Evolutionary conservation across 1,140 invertebrate species (phyloP).

Genomic region (Fopius arisanus): DNA sequence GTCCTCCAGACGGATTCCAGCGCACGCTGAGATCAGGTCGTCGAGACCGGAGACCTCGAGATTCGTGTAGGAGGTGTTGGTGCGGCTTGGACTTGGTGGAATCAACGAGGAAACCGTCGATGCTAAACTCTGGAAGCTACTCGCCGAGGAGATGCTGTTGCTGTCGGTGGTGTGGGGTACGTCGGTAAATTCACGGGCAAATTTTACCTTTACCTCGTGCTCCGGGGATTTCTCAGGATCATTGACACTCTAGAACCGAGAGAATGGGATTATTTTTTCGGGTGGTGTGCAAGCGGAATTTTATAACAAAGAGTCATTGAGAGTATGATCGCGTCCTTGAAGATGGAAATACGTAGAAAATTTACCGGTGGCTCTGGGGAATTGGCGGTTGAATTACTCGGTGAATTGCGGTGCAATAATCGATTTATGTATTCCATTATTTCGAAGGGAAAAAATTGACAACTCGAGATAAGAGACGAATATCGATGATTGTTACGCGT

Average conservation of each 20-base stretch:
- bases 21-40: conserved; percentile 48
- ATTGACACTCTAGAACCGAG: conserved; percentile 43
- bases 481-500: not conserved
- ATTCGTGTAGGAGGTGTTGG: conserved; percentile 43
- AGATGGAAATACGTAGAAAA: not conserved
- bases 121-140: conserved; percentile 51
- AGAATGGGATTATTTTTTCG: too few relatives aligned
- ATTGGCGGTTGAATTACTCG: conserved; percentile 34
- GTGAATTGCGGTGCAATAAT: conserved; percentile 43
- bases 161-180: conserved; percentile 34
- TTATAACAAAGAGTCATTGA: not conserved
- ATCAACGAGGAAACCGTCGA: conserved; percentile 41
- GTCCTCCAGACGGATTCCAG: conserved; percentile 39
- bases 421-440: conserved; percentile 54
- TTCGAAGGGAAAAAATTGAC: not conserved
- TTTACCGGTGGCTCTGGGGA: conserved; percentile 41
- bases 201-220: conserved; percentile 51
- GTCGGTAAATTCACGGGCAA: conserved; percentile 50
- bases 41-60: conserved; percentile 46
- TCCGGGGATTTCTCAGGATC: conserved; percentile 38
- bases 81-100: conserved; percentile 43
- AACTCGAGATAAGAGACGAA: not conserved
- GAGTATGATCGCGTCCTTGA: not conserved
- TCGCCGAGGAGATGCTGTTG: conserved; percentile 46
- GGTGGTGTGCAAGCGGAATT: conserved; percentile 22